phyloP scores from a whole-genome alignment of 2,113 vertebrate genomes.

The Stomatorhinus ivindoensis region DNA sequence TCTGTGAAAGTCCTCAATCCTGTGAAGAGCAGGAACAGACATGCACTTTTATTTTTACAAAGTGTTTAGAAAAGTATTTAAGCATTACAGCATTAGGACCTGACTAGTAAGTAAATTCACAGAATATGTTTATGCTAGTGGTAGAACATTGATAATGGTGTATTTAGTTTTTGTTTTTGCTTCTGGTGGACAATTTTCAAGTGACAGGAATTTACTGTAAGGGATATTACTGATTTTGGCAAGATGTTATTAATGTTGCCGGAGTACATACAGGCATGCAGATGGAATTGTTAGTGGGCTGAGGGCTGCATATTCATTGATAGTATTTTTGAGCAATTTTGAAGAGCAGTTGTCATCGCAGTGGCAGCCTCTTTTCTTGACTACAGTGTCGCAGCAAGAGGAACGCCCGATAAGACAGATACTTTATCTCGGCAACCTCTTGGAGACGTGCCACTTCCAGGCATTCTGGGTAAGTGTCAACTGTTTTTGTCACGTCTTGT shows the following conservation, averaged over 20 bases:
- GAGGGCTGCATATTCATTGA: background rate
- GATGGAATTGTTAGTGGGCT: background rate
- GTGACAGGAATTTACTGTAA: background rate
- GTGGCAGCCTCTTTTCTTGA: conserved; percentile 56
- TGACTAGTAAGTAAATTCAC: background rate
- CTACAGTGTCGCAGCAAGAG: conserved; percentile 72
- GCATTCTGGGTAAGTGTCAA: conserved; percentile 77
- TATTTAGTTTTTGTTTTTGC: background rate
- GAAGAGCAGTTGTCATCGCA: background rate
- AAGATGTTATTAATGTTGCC: background rate
- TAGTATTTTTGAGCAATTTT: background rate
- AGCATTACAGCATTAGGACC: background rate
- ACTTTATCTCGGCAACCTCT: conserved; percentile 80
- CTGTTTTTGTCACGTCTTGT: background rate
- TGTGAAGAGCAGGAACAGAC: background rate
- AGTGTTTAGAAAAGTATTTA: background rate
- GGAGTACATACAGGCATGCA: background rate
- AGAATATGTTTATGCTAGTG: background rate
- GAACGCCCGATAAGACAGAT: conserved; percentile 85
- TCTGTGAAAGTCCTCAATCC: background rate
- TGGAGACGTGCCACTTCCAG: conserved; percentile 90
- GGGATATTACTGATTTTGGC: background rate
- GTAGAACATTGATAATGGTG: background rate
- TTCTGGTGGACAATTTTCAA: background rate
- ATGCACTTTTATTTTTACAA: background rate